Percentiles rank a stretch among this genome's conserved stretches.
Conservation (phyloP, 2,113 vertebrate genomes). For the Myodes glareolus region DNA sequence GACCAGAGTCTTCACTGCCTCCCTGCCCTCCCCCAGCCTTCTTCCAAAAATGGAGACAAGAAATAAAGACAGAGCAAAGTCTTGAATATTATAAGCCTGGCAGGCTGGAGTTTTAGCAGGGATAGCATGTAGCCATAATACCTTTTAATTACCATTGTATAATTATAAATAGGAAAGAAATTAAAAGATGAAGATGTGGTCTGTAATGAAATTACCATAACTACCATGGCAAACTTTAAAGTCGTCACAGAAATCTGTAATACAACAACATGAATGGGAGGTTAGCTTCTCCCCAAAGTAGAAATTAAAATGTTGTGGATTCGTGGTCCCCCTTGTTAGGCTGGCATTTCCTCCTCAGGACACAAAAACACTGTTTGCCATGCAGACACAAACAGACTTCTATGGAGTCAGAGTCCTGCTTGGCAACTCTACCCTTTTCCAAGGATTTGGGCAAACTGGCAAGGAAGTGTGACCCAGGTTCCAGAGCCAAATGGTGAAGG, state of each 20-base stretch:
- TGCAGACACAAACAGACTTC: slow-evolving; percentile 70
- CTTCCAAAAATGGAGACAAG: slow-evolving; percentile 74
- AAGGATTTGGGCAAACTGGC: slow-evolving; percentile 47
- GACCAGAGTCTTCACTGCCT: slow-evolving; percentile 75
- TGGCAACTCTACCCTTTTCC: slow-evolving; percentile 33
- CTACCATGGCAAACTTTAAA: slow-evolving; percentile 77
- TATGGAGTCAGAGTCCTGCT: slow-evolving; percentile 47
- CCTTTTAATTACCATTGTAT: slow-evolving; percentile 79
- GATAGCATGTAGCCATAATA: slow-evolving; percentile 74
- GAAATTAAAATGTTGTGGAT: slow-evolving; percentile 81
- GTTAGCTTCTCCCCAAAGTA: slow-evolving; percentile 71
- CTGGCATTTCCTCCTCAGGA: slow-evolving; percentile 73
- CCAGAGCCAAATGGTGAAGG: slow-evolving; percentile 51
- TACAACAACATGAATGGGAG: slow-evolving; percentile 74
- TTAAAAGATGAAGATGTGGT: slow-evolving; percentile 82
- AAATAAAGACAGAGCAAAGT: slow-evolving; percentile 71
- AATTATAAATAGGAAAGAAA: slow-evolving; percentile 83
- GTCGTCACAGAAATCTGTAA: slow-evolving; percentile 77
- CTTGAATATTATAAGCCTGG: slow-evolving; percentile 70
- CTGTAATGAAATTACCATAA: slow-evolving; percentile 82
- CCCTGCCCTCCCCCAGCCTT: slow-evolving; percentile 40
- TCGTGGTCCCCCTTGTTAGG: slow-evolving; percentile 73
- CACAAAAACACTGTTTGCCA: slow-evolving; percentile 70
- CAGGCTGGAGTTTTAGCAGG: slow-evolving; percentile 67
- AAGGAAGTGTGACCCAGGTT: slow-evolving; percentile 49